phyloP scores from a whole-genome alignment of 2,113 vertebrate genomes.

The Rhinolophus ferrumequinum region DNA sequence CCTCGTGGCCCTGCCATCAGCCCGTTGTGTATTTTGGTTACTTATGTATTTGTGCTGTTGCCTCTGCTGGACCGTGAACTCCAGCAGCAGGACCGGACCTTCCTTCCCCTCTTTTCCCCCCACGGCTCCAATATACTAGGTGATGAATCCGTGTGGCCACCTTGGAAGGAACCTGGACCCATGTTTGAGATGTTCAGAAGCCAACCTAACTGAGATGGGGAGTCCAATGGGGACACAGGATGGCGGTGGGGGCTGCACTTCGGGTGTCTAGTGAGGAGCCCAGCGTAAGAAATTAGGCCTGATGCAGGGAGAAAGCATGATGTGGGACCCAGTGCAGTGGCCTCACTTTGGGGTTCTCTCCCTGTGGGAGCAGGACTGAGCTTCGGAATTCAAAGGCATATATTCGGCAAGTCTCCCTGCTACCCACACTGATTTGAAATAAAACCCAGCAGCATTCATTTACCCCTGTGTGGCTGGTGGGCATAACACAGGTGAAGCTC shows the following conservation, averaged over 20 bases:
- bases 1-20: neutral
- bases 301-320: fast-evolving
- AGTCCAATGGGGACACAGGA: neutral
- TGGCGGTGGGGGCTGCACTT: fast-evolving
- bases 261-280: neutral
- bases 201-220: neutral
- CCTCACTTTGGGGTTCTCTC: neutral
- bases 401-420: neutral
- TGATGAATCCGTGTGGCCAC: fast-evolving
- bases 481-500: neutral
- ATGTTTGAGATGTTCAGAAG: neutral
- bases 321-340: fast-evolving
- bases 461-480: neutral
- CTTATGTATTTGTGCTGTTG: neutral
- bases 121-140: fast-evolving
- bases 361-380: neutral
- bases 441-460: neutral
- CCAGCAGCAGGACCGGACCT: fast-evolving
- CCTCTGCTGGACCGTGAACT: neutral
- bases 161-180: neutral
- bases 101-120: neutral
- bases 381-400: slow-evolving; percentile 52
- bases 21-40: neutral
- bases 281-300: neutral
- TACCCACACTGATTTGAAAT: slow-evolving; percentile 54